Evolutionary conservation across 2,113 vertebrate genomes (phyloP).

Genomic region (Aldabrachelys gigantea): DNA sequence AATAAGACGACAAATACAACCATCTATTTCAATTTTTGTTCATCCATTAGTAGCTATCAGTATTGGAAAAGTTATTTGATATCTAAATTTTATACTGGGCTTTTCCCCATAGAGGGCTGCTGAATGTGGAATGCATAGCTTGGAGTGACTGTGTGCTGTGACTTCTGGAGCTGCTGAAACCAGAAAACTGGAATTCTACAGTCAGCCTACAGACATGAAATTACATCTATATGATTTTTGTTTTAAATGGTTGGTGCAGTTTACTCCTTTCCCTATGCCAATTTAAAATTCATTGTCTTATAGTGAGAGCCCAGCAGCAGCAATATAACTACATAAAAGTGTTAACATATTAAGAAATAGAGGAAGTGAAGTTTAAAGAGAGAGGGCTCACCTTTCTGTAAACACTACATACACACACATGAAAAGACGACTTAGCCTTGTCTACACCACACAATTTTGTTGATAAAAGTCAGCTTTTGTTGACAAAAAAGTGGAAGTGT

Average conservation of each 20-base stretch:
- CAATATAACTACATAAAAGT: not conserved
- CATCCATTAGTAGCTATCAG: not conserved
- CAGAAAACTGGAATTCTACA: not conserved
- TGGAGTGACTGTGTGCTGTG: not conserved
- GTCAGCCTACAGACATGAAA: not conserved
- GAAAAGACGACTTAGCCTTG: not conserved
- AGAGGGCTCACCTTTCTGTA: not conserved
- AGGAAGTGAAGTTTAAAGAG: too few species aligned
- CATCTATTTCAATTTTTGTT: not conserved
- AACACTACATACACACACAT: not conserved
- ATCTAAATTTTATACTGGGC: not conserved
- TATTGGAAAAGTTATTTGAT: not conserved
- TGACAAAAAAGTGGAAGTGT: too few species aligned
- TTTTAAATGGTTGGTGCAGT: not conserved
- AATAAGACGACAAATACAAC: not conserved
- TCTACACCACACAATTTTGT: not conserved
- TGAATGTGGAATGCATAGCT: not conserved
- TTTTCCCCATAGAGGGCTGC: not conserved
- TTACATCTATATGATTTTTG: not conserved
- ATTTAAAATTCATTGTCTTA: not conserved
- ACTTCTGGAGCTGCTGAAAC: not conserved
- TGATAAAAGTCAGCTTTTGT: too few species aligned
- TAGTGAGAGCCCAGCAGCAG: not conserved
- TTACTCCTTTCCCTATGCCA: not conserved
- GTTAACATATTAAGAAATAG: not conserved